phyloP scores from a whole-genome alignment of 2,113 vertebrate genomes.

The Xiphophorus maculatus region DNA sequence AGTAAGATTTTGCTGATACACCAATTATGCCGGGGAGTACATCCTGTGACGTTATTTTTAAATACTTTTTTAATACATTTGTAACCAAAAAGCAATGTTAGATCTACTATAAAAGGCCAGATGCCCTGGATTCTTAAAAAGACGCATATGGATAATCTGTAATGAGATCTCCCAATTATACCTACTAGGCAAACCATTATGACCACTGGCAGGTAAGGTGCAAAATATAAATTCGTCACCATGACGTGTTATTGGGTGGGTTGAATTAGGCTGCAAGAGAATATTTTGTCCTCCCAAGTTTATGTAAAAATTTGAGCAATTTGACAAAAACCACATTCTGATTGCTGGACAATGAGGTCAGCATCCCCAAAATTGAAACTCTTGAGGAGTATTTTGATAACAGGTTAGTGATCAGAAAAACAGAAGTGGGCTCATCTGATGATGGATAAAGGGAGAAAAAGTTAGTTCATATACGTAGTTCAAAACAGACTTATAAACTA shows the following conservation, averaged over 20 bases:
- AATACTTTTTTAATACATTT: not conserved
- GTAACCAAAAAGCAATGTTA: not conserved
- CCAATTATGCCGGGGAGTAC: not conserved
- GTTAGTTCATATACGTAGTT: no score
- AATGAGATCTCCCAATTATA: no score
- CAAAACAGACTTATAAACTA: no score
- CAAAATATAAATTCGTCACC: not conserved
- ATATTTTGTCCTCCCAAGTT: not conserved
- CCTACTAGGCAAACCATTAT: not conserved
- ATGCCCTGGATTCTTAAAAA: not conserved
- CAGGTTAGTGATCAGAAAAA: no score
- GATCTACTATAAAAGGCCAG: not conserved
- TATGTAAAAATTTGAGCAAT: not conserved
- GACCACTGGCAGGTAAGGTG: not conserved
- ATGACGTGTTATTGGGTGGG: not conserved
- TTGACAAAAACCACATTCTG: not conserved
- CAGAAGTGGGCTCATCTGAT: not conserved
- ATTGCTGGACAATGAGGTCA: not conserved
- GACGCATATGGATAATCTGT: no score
- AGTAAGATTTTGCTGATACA: constrained; percentile 40
- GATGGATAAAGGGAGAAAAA: not conserved
- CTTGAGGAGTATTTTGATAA: no score
- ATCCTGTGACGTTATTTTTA: not conserved
- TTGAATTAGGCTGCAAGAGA: not conserved
- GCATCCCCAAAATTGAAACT: not conserved